Evolutionary conservation across 1,140 invertebrate genomes (phyloP), one percentile per base, ranked within the genome.

Genomic region (Musca vetustissima): DNA sequence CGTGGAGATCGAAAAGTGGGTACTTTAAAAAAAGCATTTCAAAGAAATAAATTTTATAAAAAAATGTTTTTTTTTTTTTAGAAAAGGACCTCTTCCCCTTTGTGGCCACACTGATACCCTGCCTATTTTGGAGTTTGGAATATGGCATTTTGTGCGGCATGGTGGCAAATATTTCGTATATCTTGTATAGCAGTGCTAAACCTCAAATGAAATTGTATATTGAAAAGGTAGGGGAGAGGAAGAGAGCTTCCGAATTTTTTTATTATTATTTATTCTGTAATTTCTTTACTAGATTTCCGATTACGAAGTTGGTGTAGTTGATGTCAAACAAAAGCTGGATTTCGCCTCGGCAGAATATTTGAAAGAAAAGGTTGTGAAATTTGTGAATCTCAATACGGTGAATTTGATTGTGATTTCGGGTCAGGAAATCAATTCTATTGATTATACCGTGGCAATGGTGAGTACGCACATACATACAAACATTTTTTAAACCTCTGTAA

Each of bases 1-100:
- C 96, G 32, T 96, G 93, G 93, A 88, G 86, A 72, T 91, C 92
- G 15, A 94, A 93, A 83, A 93, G 92, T 94, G 83, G 87, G 87
- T 83, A 4, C 36, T 43, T 43, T 43, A 43, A 11, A n/a, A n/a
- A n/a, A n/a, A n/a, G n/a, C n/a, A n/a, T n/a, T n/a, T n/a, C n/a
- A n/a, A n/a, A 28, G 28, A 28, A 28, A 28, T 28, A 28, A 4
- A n/a, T n/a, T n/a, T n/a, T 52, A 50, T 28, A 21, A 13, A 59
- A 15, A 19, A 67, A 67, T 53, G 21, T 43, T 17, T 65, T 1
- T 66, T 47, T 24, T 65, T 57, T 47, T 61, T 15, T 78, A 94
- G 93, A 89, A 83, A 81, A 90, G n/a, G 93, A 96, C 80, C 78
- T 95, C 47, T 83, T 95, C 52, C 91, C 92, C 15, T 87, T 91